Conservation (phyloP, 2,797 vertebrate genomes). For the Jordanella pulchra region DNA sequence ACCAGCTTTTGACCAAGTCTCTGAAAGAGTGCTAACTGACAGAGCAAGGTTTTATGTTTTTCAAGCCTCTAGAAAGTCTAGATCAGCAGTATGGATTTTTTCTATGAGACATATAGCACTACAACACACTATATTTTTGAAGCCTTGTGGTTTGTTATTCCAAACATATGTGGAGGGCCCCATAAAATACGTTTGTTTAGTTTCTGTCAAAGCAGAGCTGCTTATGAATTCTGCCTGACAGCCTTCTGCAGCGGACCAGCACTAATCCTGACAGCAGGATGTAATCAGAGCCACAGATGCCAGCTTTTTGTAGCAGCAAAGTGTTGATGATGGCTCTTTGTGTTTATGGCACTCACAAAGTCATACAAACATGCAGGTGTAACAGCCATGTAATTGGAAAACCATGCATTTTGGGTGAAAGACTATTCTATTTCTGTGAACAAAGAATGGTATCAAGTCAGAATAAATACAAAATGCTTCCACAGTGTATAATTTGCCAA, state of each 20-base stretch:
- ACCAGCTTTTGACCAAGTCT: not conserved
- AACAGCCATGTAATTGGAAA: not conserved
- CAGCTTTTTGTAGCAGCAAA: slow-evolving; percentile 15
- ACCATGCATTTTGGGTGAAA: not conserved
- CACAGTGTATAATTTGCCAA: not conserved
- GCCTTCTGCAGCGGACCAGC: slow-evolving; percentile 28
- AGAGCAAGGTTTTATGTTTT: too few relatives aligned
- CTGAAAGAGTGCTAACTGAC: not conserved
- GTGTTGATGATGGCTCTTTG: slow-evolving; percentile 32
- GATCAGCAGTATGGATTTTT: not conserved
- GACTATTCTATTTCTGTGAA: not conserved
- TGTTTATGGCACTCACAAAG: slow-evolving; percentile 16
- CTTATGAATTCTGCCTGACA: slow-evolving; percentile 14
- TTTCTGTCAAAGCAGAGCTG: slow-evolving; percentile 17
- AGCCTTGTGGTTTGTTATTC: not conserved
- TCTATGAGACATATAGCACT: not conserved
- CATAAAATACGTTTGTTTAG: slow-evolving; percentile 1
- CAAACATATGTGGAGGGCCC: not conserved
- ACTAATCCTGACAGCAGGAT: slow-evolving; percentile 31
- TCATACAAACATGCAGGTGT: not conserved
- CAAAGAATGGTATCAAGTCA: not conserved
- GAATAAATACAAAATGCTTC: not conserved
- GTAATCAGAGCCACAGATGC: slow-evolving; percentile 36
- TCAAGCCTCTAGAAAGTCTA: not conserved
- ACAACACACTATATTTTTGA: not conserved